Evolutionary conservation across 2,797 vertebrate genomes (phyloP).

Genomic region (Hyperoplus immaculatus): DNA sequence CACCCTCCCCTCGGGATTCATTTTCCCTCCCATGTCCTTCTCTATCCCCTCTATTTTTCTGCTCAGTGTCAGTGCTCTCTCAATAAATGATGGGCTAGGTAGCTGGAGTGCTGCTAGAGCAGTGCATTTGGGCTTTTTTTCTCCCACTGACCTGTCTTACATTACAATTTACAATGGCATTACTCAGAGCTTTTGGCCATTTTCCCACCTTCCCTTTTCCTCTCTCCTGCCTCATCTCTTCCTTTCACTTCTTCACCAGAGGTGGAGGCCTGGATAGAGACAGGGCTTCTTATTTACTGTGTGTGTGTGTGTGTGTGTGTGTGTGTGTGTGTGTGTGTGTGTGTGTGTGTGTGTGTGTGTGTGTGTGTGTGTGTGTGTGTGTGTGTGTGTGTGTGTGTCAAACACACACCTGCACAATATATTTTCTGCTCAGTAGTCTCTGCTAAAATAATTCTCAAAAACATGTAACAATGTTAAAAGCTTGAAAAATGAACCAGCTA

Average conservation of each 20-base stretch:
- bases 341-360: too few relatives aligned
- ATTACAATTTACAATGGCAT: slow-evolving; percentile 66
- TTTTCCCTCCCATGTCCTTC: slow-evolving; percentile 33
- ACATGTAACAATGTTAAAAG: neutral
- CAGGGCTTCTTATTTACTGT: neutral
- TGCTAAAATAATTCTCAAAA: too few relatives aligned
- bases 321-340: too few relatives aligned
- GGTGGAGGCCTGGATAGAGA: slow-evolving; percentile 33
- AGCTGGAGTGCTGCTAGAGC: slow-evolving; percentile 60
- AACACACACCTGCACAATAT: too few relatives aligned
- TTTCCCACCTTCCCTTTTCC: slow-evolving; percentile 23
- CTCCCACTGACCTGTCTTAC: slow-evolving; percentile 57
- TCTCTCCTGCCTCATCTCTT: slow-evolving; percentile 23
- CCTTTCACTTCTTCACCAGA: slow-evolving; percentile 21
- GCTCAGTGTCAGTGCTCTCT: slow-evolving; percentile 50
- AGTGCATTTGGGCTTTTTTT: slow-evolving; percentile 44
- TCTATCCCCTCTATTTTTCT: slow-evolving; percentile 27
- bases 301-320: neutral
- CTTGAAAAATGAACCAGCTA: neutral
- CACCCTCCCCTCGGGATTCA: neutral
- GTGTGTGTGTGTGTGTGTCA: too few relatives aligned
- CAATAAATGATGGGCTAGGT: slow-evolving; percentile 61
- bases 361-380: too few relatives aligned
- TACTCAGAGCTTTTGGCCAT: slow-evolving; percentile 65
- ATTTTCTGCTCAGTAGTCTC: neutral